Evolutionary conservation across 2,797 vertebrate genomes (phyloP).

Genomic region (Gymnothorax javanicus): DNA sequence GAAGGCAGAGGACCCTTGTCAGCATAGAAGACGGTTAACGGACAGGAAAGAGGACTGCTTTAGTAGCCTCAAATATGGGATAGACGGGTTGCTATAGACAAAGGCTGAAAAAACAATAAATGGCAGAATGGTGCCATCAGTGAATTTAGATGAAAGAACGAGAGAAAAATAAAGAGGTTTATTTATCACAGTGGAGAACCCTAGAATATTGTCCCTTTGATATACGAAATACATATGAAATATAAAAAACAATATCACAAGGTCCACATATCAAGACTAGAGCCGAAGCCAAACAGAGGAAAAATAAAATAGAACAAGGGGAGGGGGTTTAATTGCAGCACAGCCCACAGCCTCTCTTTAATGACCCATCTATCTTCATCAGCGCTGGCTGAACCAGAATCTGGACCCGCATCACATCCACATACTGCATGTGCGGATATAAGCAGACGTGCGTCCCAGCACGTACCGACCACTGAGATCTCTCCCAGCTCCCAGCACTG

Average conservation of each 20-base stretch:
- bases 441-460: too few relatives aligned
- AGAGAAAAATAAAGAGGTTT: conserved; percentile 11
- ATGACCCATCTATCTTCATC: conserved; percentile 23
- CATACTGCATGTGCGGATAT: background rate
- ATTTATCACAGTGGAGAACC: conserved; percentile 10
- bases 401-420: background rate
- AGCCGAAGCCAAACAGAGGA: background rate
- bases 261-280: conserved; percentile 17
- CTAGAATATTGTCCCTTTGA: background rate
- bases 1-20: conserved; percentile 61
- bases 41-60: conserved; percentile 55
- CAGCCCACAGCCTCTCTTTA: conserved; percentile 19
- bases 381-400: conserved; percentile 2
- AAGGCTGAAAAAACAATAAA: conserved; percentile 43
- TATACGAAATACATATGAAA: conserved; percentile 2
- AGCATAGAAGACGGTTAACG: conserved; percentile 59
- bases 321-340: conserved; percentile 27
- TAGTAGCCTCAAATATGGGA: conserved; percentile 43
- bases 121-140: conserved; percentile 47
- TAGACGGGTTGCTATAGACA: conserved; percentile 25
- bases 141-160: conserved; percentile 32
- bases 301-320: conserved; percentile 15
- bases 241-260: background rate
- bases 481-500: background rate
- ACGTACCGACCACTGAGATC: too few relatives aligned